phyloP scores from a whole-genome alignment of 2,113 vertebrate species.

The Mastomys natalensis region DNA sequence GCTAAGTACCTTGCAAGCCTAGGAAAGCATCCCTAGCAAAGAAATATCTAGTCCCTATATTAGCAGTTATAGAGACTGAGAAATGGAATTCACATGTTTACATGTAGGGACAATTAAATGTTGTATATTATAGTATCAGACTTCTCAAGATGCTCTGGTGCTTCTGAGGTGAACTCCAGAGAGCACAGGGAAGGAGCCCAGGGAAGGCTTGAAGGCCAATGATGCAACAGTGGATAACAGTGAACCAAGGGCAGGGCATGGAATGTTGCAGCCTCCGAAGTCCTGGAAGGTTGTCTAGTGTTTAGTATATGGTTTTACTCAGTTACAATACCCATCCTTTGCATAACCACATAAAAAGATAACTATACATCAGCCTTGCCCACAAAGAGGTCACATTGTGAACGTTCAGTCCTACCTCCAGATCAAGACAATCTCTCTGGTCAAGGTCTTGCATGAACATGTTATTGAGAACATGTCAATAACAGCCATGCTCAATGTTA shows the following conservation, averaged over 20 bases:
- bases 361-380: neutral
- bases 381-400: neutral
- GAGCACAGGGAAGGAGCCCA: too few relatives aligned
- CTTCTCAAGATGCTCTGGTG: neutral
- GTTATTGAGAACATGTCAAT: neutral
- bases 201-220: neutral
- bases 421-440: neutral
- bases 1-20: neutral
- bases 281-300: neutral
- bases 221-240: neutral
- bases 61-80: neutral
- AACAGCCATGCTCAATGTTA: neutral
- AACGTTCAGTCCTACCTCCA: neutral
- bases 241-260: too few relatives aligned
- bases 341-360: neutral
- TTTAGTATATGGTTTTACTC: neutral
- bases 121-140: neutral
- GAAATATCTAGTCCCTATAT: accelerated
- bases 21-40: neutral
- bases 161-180: accelerated
- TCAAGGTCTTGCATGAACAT: neutral
- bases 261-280: neutral
- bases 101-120: accelerated
- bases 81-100: neutral
- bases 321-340: neutral